These are phyloP conservation scores for Mesoligia furuncula DNA, from an alignment of 2,888 invertebrate species.

Conservation along the genomic window DNA sequence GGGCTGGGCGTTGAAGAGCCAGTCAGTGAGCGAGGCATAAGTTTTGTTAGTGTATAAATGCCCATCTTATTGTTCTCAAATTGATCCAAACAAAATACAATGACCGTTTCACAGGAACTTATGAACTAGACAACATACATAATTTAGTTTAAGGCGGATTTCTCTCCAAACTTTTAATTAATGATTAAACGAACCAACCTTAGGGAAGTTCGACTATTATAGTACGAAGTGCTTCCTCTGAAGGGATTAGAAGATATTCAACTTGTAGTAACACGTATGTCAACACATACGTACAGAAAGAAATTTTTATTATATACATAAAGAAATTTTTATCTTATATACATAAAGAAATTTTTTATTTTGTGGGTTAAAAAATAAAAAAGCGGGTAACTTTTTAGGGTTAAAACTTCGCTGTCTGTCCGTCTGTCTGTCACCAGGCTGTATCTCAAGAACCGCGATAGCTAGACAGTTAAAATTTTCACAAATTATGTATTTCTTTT, in stretches of 20 bases:
- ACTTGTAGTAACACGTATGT: not conserved
- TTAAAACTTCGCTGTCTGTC: too few relatives aligned
- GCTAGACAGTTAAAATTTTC: too few relatives aligned
- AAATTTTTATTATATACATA: too few relatives aligned
- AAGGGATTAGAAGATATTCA: not conserved
- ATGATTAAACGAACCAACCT: not conserved
- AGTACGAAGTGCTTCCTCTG: not conserved
- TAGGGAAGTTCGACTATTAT: not conserved
- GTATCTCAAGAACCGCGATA: too few relatives aligned
- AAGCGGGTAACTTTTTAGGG: not conserved
- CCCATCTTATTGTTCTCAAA: not conserved
- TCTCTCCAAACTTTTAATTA: conserved; percentile 18
- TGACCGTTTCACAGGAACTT: conserved; percentile 15
- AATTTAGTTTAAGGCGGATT: conserved; percentile 51
- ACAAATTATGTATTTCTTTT: too few relatives aligned
- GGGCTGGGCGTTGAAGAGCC: not conserved
- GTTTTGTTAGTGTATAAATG: not conserved
- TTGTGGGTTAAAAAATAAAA: not conserved
- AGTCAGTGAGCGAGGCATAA: not conserved
- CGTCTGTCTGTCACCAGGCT: too few relatives aligned
- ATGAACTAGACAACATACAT: conserved; percentile 34
- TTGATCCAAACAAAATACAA: conserved; percentile 15
- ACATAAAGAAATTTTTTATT: too few relatives aligned
- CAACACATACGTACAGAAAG: too few relatives aligned
- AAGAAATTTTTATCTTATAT: too few relatives aligned